Conservation (phyloP, 1,140 invertebrate genomes). For the Uloborus diversus region DNA sequence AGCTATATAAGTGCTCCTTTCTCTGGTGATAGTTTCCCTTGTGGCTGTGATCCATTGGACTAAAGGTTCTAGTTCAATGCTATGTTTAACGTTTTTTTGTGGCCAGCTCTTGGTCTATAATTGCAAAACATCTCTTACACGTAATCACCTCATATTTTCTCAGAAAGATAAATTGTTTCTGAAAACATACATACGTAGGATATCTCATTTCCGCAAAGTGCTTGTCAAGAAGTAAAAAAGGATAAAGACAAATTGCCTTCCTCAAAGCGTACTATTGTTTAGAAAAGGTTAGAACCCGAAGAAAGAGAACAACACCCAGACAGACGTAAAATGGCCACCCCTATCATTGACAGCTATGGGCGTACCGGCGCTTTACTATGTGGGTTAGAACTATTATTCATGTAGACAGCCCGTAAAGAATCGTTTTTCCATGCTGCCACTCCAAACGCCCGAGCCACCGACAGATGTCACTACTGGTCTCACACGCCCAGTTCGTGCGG, state of each 20-base stretch:
- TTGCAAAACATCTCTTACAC: too few relatives aligned
- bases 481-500: conserved; percentile 51
- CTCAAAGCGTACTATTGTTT: conserved; percentile 14
- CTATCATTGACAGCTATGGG: conserved; percentile 33
- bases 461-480: conserved; percentile 55
- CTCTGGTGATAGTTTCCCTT: too few relatives aligned
- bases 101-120: too few relatives aligned
- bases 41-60: too few relatives aligned
- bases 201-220: conserved; percentile 38
- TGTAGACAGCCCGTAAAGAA: conserved; percentile 48
- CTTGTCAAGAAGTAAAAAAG: conserved; percentile 7
- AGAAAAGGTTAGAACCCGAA: background rate
- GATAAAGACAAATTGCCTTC: conserved; percentile 12
- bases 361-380: conserved; percentile 17
- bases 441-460: conserved; percentile 44
- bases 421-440: conserved; percentile 50
- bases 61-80: too few relatives aligned
- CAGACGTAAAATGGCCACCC: background rate
- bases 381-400: conserved; percentile 53
- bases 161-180: too few relatives aligned
- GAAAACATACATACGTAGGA: too few relatives aligned
- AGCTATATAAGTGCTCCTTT: too few relatives aligned
- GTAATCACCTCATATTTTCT: too few relatives aligned
- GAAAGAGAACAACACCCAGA: conserved; percentile 14
- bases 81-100: too few relatives aligned